phyloP scores from a whole-genome alignment of 2,888 invertebrate genomes.

The Marasmarcha lunaedactyla region DNA sequence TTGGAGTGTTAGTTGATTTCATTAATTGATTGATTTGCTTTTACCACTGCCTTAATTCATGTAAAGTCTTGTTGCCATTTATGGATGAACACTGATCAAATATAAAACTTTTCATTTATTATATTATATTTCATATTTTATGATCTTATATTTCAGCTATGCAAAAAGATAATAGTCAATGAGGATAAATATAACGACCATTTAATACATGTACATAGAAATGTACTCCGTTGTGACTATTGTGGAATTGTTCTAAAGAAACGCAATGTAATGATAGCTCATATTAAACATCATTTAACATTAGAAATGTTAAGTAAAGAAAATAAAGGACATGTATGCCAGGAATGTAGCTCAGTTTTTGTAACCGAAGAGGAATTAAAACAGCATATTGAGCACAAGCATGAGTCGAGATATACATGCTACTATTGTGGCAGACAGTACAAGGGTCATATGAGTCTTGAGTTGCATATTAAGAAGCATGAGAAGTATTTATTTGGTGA shows the following conservation, averaged over 20 bases:
- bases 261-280: conserved; percentile 34
- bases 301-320: conserved; percentile 19
- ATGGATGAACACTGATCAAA: no score
- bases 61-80: no score
- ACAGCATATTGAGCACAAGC: conserved; percentile 34
- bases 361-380: conserved; percentile 25
- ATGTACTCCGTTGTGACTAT: conserved; percentile 34
- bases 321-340: conserved; percentile 36
- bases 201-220: conserved; percentile 31
- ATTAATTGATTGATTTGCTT: no score
- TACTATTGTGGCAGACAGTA: conserved; percentile 53
- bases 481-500: conserved; percentile 24
- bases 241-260: conserved; percentile 44
- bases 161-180: conserved; percentile 29
- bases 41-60: no score
- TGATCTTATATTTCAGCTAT: conserved; percentile 41
- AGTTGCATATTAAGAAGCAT: conserved; percentile 49
- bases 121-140: no score
- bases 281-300: conserved; percentile 36
- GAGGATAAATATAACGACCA: conserved; percentile 37
- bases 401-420: conserved; percentile 44
- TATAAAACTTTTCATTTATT: no score
- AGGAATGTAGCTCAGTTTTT: conserved; percentile 38
- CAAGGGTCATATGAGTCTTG: conserved; percentile 37
- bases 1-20: no score